phyloP scores from a whole-genome alignment of 2,113 vertebrate species.

The Sturnus vulgaris region DNA sequence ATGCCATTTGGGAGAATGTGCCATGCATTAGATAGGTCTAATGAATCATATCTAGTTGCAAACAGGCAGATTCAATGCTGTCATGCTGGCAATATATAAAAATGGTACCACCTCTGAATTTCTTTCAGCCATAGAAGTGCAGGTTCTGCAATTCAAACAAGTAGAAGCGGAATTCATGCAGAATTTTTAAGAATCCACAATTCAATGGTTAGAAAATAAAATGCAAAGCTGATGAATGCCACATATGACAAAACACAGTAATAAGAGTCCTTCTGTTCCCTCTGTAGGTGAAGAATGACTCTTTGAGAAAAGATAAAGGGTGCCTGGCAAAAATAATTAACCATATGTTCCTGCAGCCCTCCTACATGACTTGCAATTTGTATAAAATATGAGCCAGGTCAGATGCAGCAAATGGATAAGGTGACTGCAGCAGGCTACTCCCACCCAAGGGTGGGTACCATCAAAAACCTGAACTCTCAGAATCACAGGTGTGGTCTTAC shows the following conservation, averaged over 20 bases:
- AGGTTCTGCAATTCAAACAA: not conserved
- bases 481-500: not conserved
- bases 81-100: not conserved
- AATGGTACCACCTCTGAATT: not conserved
- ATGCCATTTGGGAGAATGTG: not conserved
- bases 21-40: not conserved
- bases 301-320: not conserved
- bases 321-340: slow-evolving; percentile 33
- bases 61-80: not conserved
- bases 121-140: not conserved
- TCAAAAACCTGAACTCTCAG: not conserved
- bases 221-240: not conserved
- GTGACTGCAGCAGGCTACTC: not conserved
- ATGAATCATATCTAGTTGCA: not conserved
- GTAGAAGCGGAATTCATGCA: not conserved
- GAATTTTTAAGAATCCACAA: not conserved
- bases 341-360: slow-evolving; percentile 26
- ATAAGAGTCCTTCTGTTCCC: slow-evolving; percentile 1
- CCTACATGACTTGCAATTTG: not conserved
- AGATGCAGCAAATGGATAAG: not conserved
- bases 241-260: not conserved
- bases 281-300: slow-evolving; percentile 29
- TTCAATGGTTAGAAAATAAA: not conserved
- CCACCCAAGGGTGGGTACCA: not conserved
- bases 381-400: slow-evolving; percentile 24